Evolutionary conservation across 92 coral and sea anemone species (phyloP).

Genomic region (Bergia sp.): DNA sequence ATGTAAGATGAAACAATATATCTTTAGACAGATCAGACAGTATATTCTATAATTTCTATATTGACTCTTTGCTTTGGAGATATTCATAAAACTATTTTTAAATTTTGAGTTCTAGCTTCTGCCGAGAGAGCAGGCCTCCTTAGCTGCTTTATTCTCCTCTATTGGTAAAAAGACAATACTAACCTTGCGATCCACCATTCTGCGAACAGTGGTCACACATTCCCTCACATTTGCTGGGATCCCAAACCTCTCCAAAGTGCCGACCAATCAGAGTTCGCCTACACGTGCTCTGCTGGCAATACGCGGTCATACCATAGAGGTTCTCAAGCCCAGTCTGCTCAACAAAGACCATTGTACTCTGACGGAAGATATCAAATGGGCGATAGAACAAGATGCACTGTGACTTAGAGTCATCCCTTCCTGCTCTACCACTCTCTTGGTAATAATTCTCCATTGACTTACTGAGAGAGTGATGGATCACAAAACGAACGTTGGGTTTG

Average conservation of each 20-base stretch:
- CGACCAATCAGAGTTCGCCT: constrained; percentile 90
- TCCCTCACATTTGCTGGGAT: constrained; percentile 69
- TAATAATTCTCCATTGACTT: constrained; percentile 98
- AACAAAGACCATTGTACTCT: constrained; percentile 91
- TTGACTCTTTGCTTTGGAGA: too few relatives aligned
- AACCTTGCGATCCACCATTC: constrained; percentile 47
- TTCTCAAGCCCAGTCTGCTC: constrained; percentile 93
- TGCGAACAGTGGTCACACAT: constrained; percentile 91
- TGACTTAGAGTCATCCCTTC: constrained; percentile 77
- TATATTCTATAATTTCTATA: too few relatives aligned
- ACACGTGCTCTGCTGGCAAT: constrained; percentile 76
- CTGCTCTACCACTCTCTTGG: constrained; percentile 98
- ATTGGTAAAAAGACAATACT: not conserved
- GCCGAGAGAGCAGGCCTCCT: too few relatives aligned
- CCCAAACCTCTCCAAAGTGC: constrained; percentile 95
- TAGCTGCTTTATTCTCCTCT: too few relatives aligned
- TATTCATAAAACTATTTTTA: too few relatives aligned
- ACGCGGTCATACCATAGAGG: constrained; percentile 82
- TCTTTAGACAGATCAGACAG: too few relatives aligned
- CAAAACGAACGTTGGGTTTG: constrained; percentile 94
- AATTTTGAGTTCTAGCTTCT: too few relatives aligned
- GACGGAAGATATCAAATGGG: constrained; percentile 87
- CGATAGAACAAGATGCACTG: constrained; percentile 88
- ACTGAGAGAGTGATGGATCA: constrained; percentile 91
- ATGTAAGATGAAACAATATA: too few relatives aligned